phyloP scores from a whole-genome alignment of 1,140 invertebrate genomes.

The Mamestra configurata region DNA sequence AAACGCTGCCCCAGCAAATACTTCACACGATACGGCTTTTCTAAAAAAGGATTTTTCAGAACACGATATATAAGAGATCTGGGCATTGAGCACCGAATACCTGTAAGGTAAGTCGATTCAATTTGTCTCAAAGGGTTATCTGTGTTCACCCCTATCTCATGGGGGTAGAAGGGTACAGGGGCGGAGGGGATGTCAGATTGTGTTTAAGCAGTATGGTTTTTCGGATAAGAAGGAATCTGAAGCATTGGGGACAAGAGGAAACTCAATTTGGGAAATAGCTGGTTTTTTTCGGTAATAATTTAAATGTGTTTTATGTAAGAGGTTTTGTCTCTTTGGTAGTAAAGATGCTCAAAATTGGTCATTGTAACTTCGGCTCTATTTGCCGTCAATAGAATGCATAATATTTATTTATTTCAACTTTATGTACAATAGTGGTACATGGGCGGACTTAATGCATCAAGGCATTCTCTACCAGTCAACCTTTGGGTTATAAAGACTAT shows the following conservation, averaged over 20 bases:
- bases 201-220: conserved; percentile 30
- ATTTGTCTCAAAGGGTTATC: conserved; percentile 50
- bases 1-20: neutral
- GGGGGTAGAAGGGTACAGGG: neutral
- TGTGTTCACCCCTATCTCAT: conserved; percentile 20
- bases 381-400: too few relatives aligned
- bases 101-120: conserved; percentile 46
- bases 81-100: conserved; percentile 14
- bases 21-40: neutral
- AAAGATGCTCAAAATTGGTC: too few relatives aligned
- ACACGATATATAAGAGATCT: neutral
- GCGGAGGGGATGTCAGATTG: conserved; percentile 5
- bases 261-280: neutral
- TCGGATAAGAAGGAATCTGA: conserved; percentile 3
- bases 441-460: too few relatives aligned
- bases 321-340: too few relatives aligned
- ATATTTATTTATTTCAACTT: too few relatives aligned
- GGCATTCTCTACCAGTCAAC: too few relatives aligned
- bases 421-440: too few relatives aligned
- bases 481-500: too few relatives aligned
- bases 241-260: neutral
- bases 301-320: too few relatives aligned
- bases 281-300: neutral
- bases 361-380: too few relatives aligned
- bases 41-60: neutral